These are phyloP conservation scores for Penaeus indicus DNA, from an alignment of 1,140 invertebrate genomes.

Conservation along the genomic window DNA sequence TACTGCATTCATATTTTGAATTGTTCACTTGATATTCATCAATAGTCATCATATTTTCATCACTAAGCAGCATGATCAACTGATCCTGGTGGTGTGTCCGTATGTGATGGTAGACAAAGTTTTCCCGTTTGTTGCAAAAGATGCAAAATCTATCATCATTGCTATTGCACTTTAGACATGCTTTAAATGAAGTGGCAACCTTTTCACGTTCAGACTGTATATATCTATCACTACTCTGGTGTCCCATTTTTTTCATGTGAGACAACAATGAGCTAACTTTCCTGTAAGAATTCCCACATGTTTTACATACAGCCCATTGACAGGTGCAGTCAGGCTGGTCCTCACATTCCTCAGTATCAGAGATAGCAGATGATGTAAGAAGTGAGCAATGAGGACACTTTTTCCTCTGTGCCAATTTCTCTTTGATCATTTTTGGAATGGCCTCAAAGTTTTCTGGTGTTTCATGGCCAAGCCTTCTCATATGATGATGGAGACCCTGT, in stretches of 20 bases:
- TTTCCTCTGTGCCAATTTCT: constrained; percentile 10
- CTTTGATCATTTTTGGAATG: constrained; percentile 42
- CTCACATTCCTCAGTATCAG: not conserved
- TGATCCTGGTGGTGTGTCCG: constrained; percentile 39
- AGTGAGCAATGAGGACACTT: constrained; percentile 42
- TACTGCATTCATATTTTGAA: constrained; percentile 41
- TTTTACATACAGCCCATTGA: constrained; percentile 43
- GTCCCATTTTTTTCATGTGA: constrained; percentile 32
- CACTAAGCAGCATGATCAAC: constrained; percentile 33
- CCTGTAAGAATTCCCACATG: constrained; percentile 37
- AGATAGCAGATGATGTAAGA: not conserved
- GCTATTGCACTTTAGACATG: constrained; percentile 29
- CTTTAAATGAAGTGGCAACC: constrained; percentile 11
- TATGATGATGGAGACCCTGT: constrained; percentile 42
- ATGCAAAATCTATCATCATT: constrained; percentile 41
- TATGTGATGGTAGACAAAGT: constrained; percentile 47
- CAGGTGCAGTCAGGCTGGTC: constrained; percentile 33
- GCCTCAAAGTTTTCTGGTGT: constrained; percentile 32
- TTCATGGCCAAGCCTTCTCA: constrained; percentile 26
- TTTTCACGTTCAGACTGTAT: constrained; percentile 33
- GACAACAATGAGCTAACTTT: constrained; percentile 42
- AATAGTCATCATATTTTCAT: not conserved
- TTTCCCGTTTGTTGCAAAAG: constrained; percentile 39
- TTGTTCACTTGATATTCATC: constrained; percentile 27
- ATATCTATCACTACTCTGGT: constrained; percentile 22